Evolutionary conservation across 2,888 invertebrate species (phyloP), one percentile per base, ranked within the genome.

Genomic region (Nipponacmea schrenckii): DNA sequence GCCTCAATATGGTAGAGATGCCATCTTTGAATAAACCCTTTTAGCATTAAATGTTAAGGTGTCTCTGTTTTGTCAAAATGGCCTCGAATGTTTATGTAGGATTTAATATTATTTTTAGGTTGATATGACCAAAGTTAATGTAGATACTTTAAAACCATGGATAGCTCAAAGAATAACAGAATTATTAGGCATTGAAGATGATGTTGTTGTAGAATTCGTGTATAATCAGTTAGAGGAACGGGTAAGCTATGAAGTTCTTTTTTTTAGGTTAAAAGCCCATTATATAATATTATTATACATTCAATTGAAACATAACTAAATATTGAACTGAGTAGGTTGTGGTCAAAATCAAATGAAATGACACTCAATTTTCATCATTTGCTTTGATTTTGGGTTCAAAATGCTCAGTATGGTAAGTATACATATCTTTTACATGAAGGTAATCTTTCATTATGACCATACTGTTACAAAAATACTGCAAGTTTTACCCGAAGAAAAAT

Each of bases 71-170:
- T 31, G 31, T 31, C 31, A 31, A 31, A 31, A 3, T 3, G 31
- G 31, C 5, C 31, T 5, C 31, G 5, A 31, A 31, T 3, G 2
- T 31, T 31, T 31, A 31, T 31, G 31, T 31, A 31, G 31, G 31
- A 31, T 64, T 17, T 39, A 64, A 66, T 20, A 44, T 69, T 73
- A 12, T 73, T 84, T 85, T 45, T 84, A 95, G 96, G 95, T 99
- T 89, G 98, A 99, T 89, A 97, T 98, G 96, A 94, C 94, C 69
- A 98, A 98, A 91, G 96, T 99, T 73, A 98, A 99, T 89, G 91
- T 99, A 85, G 98, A 99, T 87, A 96, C 96, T 64, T 92, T 99
- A 85, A 97, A 98, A 88, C 99, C 99, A 78, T 99, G 99, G 99
- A 99, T 99, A 87, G 95, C 97, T 44, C 94, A 95, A 88, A 95